Base-by-base conservation (phyloP, 2,888 invertebrate genomes). In the Pammene aurita region DNA sequence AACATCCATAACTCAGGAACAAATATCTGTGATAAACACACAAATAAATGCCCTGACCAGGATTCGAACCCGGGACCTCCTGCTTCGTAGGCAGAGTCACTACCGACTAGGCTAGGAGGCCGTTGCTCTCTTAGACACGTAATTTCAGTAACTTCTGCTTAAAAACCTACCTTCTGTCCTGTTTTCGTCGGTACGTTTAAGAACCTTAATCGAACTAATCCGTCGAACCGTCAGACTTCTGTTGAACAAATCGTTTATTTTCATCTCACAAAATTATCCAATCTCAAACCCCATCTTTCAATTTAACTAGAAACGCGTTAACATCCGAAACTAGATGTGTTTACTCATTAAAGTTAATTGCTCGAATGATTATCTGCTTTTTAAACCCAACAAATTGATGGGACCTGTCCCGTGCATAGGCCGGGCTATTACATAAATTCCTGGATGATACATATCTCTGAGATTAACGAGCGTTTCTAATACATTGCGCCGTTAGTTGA, bases 281-380 rank as follows among this genome's bases (percentile, higher is more conserved):
- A 62, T 62, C 62, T 41, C 62, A n/a, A 62, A 52, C 38, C 62
- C 52, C 62, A 62, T 62, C 50, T 62, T 62, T 62, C 62, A 62
- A 62, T 62, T 62, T 62, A 50, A 62, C 62, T 62, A 62, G 50
- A 62, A 62, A 50, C 50, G 62, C 62, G 62, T 62, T 50, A 62
- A 71, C 73, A 70, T 71, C 71, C 75, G 63, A 74, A 81, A 80
- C 76, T 74, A 77, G 76, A 81, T 80, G 80, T 79, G 79, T 81
- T 80, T 80, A 80, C 74, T 83, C 81, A 85, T 84, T 83, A 80
- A 82, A 85, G 82, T 83, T 84, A 84, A 87, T 85, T 82, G 82
- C 80, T 78, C 77, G 79, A 78, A 79, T 78, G 81, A 82, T 81
- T 79, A 82, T 82, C 82, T 78, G 76, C 80, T 78, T 80, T 82